Percentiles rank a stretch among this genome's conserved stretches.
Conservation (phyloP, 2,797 vertebrate species). For the Tolypeutes matacus region DNA sequence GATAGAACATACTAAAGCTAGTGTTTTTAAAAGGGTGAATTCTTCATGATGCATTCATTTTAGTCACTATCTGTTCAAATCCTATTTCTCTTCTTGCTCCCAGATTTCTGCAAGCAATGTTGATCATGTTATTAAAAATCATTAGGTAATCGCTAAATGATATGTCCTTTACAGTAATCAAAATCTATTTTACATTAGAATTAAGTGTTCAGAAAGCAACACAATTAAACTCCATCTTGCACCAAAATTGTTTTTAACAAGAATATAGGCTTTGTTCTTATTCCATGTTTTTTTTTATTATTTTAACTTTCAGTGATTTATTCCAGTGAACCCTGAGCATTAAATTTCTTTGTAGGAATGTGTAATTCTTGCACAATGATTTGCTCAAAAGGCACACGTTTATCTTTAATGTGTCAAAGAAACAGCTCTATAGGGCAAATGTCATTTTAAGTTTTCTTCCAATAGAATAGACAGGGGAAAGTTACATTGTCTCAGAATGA, state of each 20-base stretch:
- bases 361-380: neutral
- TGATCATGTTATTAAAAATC: neutral
- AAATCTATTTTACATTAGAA: neutral
- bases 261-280: neutral
- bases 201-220: neutral
- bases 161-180: neutral
- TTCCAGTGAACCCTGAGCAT: neutral
- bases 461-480: neutral
- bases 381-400: neutral
- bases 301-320: neutral
- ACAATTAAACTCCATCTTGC: neutral
- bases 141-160: neutral
- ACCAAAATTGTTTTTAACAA: neutral
- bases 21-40: neutral
- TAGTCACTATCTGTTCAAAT: neutral
- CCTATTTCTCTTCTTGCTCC: neutral
- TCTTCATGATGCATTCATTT: neutral
- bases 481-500: neutral
- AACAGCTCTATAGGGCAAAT: neutral
- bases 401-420: neutral
- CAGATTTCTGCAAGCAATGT: neutral
- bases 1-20: neutral
- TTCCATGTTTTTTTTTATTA: neutral
- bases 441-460: slow-evolving; percentile 19
- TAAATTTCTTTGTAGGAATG: neutral